Conservation (phyloP, 2,888 invertebrate genomes). For the Andricus quercusramuli region DNA sequence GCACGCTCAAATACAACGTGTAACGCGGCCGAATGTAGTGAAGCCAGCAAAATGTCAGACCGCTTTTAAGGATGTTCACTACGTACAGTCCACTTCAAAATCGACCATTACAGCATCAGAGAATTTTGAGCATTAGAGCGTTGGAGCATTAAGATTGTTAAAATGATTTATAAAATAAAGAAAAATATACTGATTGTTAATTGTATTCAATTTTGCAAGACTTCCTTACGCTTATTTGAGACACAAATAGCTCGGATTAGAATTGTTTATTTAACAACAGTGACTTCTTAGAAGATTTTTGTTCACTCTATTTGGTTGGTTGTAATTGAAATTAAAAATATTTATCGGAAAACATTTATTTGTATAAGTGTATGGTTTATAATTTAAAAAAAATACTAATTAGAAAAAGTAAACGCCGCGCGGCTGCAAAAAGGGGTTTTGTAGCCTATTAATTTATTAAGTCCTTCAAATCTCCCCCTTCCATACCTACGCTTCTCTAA, state of each 20-base stretch:
- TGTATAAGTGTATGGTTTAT: no score
- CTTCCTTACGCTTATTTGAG: background rate
- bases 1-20: constrained; percentile 43
- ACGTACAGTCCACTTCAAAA: no score
- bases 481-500: no score
- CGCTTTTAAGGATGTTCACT: background rate
- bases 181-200: background rate
- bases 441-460: no score
- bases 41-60: constrained; percentile 48
- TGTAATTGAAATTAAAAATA: background rate
- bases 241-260: background rate
- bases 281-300: background rate
- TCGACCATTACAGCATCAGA: background rate
- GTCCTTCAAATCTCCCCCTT: no score
- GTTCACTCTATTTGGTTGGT: background rate
- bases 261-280: no score
- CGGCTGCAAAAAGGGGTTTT: no score
- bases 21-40: constrained; percentile 34
- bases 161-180: background rate
- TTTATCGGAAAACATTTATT: no score
- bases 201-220: background rate
- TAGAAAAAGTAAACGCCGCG: no score
- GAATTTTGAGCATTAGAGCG: no score
- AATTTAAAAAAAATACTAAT: no score
- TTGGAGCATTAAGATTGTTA: no score